These are phyloP conservation scores for Emmelina monodactyla DNA, from an alignment of 2,888 invertebrate species.

Conservation along the genomic window DNA sequence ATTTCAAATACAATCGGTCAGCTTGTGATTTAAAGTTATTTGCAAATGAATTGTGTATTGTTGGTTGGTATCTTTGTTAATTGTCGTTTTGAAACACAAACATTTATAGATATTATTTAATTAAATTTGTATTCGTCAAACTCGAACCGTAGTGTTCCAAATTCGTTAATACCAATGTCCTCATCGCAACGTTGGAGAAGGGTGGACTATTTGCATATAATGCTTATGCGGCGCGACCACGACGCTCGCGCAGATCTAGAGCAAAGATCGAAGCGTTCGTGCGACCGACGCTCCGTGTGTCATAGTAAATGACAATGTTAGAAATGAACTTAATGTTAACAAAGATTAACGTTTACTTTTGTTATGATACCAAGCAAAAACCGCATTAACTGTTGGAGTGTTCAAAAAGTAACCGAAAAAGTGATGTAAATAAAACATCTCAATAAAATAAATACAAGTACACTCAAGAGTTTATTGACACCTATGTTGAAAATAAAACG, in stretches of 20 bases:
- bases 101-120: background rate
- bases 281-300: conserved; percentile 31
- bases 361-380: conserved; percentile 21
- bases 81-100: background rate
- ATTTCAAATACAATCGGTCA: background rate
- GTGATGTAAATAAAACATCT: no score
- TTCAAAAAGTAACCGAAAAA: no score
- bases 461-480: conserved; percentile 40
- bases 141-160: no score
- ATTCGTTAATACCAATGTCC: no score
- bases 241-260: conserved; percentile 50
- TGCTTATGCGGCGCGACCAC: conserved; percentile 43
- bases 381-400: no score
- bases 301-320: no score
- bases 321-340: no score
- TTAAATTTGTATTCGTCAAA: background rate
- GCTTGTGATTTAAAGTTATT: background rate
- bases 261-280: conserved; percentile 42
- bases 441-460: no score
- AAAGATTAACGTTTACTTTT: no score
- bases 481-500: conserved; percentile 29
- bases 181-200: no score
- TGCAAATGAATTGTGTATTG: no score
- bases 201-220: conserved; percentile 50
- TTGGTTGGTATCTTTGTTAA: background rate